Base-by-base conservation (phyloP, 1,140 invertebrate genomes). In the Conus ventricosus region DNA sequence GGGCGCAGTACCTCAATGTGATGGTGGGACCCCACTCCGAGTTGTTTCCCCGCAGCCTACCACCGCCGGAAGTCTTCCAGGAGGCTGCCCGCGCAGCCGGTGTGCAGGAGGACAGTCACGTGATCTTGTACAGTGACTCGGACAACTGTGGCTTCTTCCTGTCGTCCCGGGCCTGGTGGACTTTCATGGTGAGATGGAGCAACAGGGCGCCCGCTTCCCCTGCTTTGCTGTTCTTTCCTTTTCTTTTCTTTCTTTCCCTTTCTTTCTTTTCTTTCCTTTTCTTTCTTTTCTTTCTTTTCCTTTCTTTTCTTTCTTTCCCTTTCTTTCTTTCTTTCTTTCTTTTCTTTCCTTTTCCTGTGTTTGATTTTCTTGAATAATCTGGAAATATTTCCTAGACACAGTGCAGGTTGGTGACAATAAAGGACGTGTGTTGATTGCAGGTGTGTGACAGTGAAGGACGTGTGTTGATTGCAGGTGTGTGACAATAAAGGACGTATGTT, bases 91-190 rank as follows among this genome's bases (percentile, higher is more conserved):
- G 90, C 76, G 84, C 85, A 15, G 89, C 88, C 25, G 92, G 92
- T 3, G 89, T 93, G 55, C 85, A 75, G 75, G 88, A 89, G 27
- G 87, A 90, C 78, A 81, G 88, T 53, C 91, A 91, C 55, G 80
- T 93, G 23, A 87, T 93, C n/a, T 10, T 93, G 7, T 93, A 93
- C 85, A 91, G 91, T 78, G 82, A 91, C 67, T 88, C 89, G 0
- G 90, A 92, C 60, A 85, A 88, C 25, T 84, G 71, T 51, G 92
- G 92, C 20, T 92, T 90, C 57, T 91, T 91, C 80, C 51, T 91
- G 27, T 91, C 90, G 20, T 88, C 90, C 53, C 27, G 92, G 53
- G 89, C 88, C 4, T 93, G 90, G 91, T 93, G 92, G 92, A 91
- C 90, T 51, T 92, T 93, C 17, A 91, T 87, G 83, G 92, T 91